phyloP scores from a whole-genome alignment of 2,113 vertebrate genomes.

The Glaucidium brasilianum region DNA sequence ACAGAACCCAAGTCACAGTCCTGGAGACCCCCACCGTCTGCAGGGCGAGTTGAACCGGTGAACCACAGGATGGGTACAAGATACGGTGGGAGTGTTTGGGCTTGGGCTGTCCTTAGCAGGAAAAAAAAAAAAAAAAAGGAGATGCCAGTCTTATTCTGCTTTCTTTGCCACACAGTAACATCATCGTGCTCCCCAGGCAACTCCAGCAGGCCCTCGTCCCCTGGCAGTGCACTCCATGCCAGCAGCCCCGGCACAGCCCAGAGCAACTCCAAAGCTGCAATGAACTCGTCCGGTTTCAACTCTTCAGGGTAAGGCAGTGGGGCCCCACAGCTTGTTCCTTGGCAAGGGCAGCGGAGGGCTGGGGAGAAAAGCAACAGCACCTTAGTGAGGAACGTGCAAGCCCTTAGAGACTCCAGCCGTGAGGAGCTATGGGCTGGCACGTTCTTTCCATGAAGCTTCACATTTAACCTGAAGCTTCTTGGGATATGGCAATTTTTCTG shows the following conservation, averaged over 20 bases:
- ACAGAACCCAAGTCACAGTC: neutral
- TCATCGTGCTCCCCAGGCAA: slow-evolving; percentile 80
- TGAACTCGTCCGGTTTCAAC: slow-evolving; percentile 76
- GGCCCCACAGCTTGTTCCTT: no score
- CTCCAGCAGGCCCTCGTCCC: slow-evolving; percentile 78
- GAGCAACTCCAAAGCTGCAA: slow-evolving; percentile 74
- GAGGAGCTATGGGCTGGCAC: rapidly evolving
- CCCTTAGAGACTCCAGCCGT: rapidly evolving
- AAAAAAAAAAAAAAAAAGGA: neutral
- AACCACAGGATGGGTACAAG: neutral
- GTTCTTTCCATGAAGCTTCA: neutral
- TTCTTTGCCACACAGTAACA: slow-evolving; percentile 66
- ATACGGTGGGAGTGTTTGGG: neutral
- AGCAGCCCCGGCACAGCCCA: slow-evolving; percentile 74
- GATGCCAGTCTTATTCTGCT: neutral
- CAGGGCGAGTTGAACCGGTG: neutral
- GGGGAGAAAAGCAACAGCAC: neutral
- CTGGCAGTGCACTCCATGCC: slow-evolving; percentile 72
- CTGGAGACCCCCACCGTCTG: neutral
- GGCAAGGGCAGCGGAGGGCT: rapidly evolving
- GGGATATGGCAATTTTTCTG: neutral
- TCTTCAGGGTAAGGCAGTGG: slow-evolving; percentile 74
- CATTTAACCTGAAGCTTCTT: neutral
- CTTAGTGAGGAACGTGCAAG: neutral
- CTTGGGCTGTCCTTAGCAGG: neutral